phyloP scores from a whole-genome alignment of 2,888 invertebrate genomes.

The Caenorhabditis becei region DNA sequence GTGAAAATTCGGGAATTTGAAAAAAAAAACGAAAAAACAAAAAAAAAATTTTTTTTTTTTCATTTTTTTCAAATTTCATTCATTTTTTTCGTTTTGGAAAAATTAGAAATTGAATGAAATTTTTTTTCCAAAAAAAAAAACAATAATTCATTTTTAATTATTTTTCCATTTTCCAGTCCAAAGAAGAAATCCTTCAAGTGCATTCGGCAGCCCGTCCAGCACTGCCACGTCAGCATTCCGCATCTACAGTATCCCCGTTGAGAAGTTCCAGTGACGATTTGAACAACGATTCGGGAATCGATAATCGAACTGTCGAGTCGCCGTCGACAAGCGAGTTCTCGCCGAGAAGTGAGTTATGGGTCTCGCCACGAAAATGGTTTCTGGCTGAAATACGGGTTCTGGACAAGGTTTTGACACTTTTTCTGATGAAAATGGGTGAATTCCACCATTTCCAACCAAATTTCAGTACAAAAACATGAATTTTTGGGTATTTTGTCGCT shows the following conservation, averaged over 20 bases:
- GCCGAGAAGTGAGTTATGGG: conserved; percentile 65
- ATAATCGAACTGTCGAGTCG: conserved; percentile 65
- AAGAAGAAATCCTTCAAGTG: conserved; percentile 67
- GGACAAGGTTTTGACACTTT: no score
- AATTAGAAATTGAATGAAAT: neutral
- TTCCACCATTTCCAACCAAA: no score
- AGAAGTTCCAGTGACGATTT: conserved; percentile 56
- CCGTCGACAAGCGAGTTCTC: conserved; percentile 70
- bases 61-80: no score
- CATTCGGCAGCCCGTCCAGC: conserved; percentile 35
- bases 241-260: conserved; percentile 41
- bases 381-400: no score
- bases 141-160: neutral
- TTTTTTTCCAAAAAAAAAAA: neutral
- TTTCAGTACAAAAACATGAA: no score
- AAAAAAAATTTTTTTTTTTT: no score
- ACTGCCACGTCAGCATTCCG: conserved; percentile 56
- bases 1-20: no score
- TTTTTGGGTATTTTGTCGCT: no score
- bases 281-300: conserved; percentile 69
- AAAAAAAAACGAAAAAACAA: no score
- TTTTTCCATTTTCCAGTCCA: conserved; percentile 51
- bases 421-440: no score
- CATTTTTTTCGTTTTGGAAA: neutral
- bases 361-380: no score